Percentiles rank a stretch among this genome's conserved stretches.
phyloP scores from a whole-genome alignment of 2,113 vertebrate species.

The Okapia johnstoni region DNA sequence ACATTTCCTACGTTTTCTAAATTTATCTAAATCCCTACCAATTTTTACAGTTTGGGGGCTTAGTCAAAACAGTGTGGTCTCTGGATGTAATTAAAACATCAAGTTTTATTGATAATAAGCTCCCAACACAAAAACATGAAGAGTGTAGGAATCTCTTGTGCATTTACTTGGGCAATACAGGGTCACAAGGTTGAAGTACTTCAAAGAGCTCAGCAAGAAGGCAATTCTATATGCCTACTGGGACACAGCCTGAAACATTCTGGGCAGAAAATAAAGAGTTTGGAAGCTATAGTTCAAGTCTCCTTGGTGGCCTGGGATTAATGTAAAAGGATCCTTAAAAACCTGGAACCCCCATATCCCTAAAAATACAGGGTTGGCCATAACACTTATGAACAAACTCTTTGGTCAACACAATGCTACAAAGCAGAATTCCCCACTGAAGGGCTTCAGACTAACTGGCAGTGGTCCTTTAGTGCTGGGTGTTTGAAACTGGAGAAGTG shows the following conservation, averaged over 20 bases:
- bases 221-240: neutral
- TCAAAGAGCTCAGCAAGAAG: neutral
- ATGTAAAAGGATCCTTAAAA: neutral
- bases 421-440: neutral
- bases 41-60: neutral
- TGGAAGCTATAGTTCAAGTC: neutral
- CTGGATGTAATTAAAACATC: neutral
- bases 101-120: neutral
- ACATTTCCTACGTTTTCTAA: neutral
- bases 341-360: neutral
- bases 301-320: neutral
- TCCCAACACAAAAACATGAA: neutral
- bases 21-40: neutral
- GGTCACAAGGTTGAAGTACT: neutral
- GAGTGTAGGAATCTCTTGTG: neutral
- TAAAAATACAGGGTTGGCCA: neutral
- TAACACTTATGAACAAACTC: neutral
- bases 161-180: neutral
- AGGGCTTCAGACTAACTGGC: neutral
- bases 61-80: neutral
- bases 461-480: neutral
- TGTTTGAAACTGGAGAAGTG: neutral
- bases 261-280: neutral
- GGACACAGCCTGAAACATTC: neutral
- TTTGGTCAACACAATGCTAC: neutral